Evolutionary conservation across 2,113 vertebrate species (phyloP).

Genomic region (Plectropomus leopardus): DNA sequence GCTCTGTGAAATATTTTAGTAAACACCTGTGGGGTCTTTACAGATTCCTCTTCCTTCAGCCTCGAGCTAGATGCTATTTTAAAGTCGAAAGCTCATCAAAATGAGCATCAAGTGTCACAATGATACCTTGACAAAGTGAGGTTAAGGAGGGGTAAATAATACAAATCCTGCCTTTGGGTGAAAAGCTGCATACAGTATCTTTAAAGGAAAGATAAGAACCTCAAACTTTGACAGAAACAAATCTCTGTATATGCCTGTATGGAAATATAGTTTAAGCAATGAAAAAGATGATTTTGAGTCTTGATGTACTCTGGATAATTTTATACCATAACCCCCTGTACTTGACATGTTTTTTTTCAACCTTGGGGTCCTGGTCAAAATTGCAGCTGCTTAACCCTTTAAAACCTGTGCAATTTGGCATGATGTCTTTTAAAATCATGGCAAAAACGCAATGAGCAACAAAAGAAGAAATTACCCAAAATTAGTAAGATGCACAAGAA

Average conservation of each 20-base stretch:
- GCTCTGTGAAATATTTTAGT: neutral
- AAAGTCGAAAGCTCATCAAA: neutral
- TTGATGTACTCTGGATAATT: neutral
- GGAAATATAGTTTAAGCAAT: neutral
- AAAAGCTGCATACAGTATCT: neutral
- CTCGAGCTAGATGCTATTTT: constrained; percentile 2
- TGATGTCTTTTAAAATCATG: too few relatives aligned
- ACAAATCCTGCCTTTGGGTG: constrained; percentile 2
- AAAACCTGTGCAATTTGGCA: too few relatives aligned
- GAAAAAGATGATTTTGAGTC: neutral
- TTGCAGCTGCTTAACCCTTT: neutral
- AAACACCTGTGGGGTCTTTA: constrained; percentile 7
- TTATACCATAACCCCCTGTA: neutral
- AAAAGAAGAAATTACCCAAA: too few relatives aligned
- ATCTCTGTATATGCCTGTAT: too few relatives aligned
- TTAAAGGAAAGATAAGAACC: neutral
- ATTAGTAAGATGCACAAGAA: too few relatives aligned
- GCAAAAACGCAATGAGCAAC: too few relatives aligned
- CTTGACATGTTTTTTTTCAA: neutral
- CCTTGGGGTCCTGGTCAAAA: neutral
- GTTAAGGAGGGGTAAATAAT: neutral
- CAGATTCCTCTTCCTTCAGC: neutral
- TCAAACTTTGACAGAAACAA: neutral
- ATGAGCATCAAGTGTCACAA: constrained; percentile 6
- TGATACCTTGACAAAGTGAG: neutral